Base-by-base conservation (phyloP, 2,888 invertebrate genomes). In the Meliscaeva auricollis region DNA sequence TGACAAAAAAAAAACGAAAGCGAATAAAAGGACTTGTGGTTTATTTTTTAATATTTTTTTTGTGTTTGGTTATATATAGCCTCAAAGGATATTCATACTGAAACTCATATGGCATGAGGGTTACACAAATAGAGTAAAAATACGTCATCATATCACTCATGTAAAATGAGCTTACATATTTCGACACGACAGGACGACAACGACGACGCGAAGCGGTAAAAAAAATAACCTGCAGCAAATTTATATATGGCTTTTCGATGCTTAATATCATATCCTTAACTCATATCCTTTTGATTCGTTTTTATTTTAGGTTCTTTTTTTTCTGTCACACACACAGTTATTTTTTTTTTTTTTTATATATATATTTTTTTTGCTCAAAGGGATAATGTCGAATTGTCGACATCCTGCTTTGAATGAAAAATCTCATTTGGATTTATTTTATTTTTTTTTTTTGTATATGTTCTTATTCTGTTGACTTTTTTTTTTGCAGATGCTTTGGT, bases 401-500 rank as follows among this genome's bases (percentile, higher is more conserved):
- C 26, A 66, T 72, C 22, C 56, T 20, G 64, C 11, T 70, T 66
- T 82, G 48, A 75, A 22, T 46, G 11, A 9, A 11, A 56, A 62
- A 62, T 75, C 66, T 54, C 48, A 54, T 44, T 50, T 52, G 52
- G 35, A 38, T 52, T 22, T 32, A 7, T 54, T 32, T 48, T n/a
- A 17, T 22, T 58, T 2, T 72, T 64, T 72, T 66, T 44, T 9
- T n/a, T 68, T 50, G 4, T 26, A 26, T 26, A 3, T 4, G 26
- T 3, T 26, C 4, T 26, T 26, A 2, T 41, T 17, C 9, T 2
- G 17, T n/a, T n/a, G n/a, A n/a, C 58, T 60, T 64, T 30, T 64
- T 58, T 50, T 17, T 87, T 91, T 91, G 26, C 89, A 94, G 94
- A 94, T 95, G 88, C 91, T 93, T 26, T 95, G 95, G 95, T 94